Evolutionary conservation across 1,140 invertebrate species (phyloP), one percentile per base, ranked within the genome.

Genomic region (Choristoneura fumiferana): DNA sequence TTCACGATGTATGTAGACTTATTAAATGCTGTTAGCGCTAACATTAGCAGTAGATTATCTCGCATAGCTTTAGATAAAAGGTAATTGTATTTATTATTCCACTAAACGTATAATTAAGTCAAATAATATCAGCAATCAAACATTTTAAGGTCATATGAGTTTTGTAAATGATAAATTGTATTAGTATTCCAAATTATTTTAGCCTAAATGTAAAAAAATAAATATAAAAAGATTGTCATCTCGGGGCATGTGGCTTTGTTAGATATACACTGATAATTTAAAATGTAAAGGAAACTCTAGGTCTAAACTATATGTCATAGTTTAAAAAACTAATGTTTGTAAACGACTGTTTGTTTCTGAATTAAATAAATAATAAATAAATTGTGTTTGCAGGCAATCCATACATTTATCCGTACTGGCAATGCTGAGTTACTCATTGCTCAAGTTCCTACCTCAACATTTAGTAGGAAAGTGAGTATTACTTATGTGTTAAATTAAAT

Each of bases 381-480:
- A 62, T 52, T 69, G 70, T 76, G 66, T 76, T 91, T 91, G 59
- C 87, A 95, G 94, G 63, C 95, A 96, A 89, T 93, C 95, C 3
- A 91, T 96, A 66, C 95, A 96, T 83, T 91, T 96, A 69, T 92
- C 94, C 49, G 92, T 93, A 64, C 86, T 96, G 58, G 94, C 95
- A 39, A 91, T 93, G 65, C 72, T 95, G 69, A 95, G 94, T 87
- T 97, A 95, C 78, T 85, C 94, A 61, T 90, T 94, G 12, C 93
- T 96, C 58, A 89, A 88, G 67, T 78, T 71, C 29, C 66, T 81
- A 53, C 79, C 80, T 35, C 74, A 77, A 54, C 71, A 78, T 65
- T 53, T 81, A 8, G 75, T 81, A 62, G 85, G 84, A 71, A 88
- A 85, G 84, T 88, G 71, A 75, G 80, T 83, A 55, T 59, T 54